These are phyloP conservation scores for Dicycla oo DNA, from an alignment of 2,888 invertebrate species.

Conservation along the genomic window DNA sequence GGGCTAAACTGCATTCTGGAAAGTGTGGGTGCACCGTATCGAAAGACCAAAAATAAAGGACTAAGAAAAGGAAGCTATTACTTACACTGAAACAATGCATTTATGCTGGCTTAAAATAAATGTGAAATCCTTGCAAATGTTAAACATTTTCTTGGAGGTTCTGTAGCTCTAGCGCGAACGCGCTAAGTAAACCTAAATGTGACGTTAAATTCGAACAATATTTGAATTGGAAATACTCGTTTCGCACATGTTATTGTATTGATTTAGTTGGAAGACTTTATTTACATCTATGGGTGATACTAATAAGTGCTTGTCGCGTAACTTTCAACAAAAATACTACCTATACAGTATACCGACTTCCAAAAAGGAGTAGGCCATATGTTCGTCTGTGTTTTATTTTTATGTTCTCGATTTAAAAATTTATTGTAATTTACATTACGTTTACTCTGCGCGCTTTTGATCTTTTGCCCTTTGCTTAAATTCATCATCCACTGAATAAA, in stretches of 20 bases:
- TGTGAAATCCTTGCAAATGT: too few relatives aligned
- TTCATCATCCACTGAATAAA: neutral
- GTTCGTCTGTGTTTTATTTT: too few relatives aligned
- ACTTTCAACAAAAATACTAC: neutral
- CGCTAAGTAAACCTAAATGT: neutral
- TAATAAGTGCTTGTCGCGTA: neutral
- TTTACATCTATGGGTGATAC: neutral
- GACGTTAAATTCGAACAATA: neutral
- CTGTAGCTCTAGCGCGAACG: neutral
- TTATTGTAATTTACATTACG: neutral
- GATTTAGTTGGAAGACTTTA: neutral
- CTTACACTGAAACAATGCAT: too few relatives aligned
- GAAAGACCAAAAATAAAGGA: too few relatives aligned
- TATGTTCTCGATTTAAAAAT: neutral
- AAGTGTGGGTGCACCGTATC: too few relatives aligned
- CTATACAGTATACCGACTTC: too few relatives aligned
- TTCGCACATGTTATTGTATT: neutral
- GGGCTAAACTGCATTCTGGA: too few relatives aligned
- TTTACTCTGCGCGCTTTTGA: neutral
- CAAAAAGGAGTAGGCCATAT: too few relatives aligned
- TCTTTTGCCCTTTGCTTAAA: neutral
- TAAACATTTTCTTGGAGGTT: neutral
- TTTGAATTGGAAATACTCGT: neutral
- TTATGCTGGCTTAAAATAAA: neutral
- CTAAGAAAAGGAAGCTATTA: too few relatives aligned